A percentile compares a stretch with the other conserved stretches of the same genome.
Evolutionary conservation across 2,113 vertebrate genomes (phyloP).

Genomic region (Lagopus muta): DNA sequence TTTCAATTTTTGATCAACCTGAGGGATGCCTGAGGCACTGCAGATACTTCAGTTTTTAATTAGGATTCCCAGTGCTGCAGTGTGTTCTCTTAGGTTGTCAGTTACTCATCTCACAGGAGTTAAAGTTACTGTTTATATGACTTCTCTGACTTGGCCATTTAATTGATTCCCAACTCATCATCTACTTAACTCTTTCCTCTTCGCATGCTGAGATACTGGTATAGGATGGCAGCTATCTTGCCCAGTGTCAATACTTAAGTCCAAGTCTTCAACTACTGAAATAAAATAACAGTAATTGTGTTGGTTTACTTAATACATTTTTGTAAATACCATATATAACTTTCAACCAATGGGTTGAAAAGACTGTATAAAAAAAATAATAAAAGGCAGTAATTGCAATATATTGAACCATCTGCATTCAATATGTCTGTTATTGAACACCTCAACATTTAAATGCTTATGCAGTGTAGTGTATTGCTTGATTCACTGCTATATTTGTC

Average conservation of each 20-base stretch:
- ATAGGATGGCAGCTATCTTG: background rate
- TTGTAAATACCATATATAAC: background rate
- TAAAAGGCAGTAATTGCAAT: too few relatives aligned
- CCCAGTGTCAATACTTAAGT: background rate
- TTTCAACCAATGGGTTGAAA: background rate
- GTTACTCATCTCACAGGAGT: slow-evolving; percentile 10
- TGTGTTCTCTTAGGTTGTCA: slow-evolving; percentile 28
- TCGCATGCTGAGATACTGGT: background rate
- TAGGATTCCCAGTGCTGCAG: slow-evolving; percentile 32
- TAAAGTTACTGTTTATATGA: slow-evolving; percentile 24
- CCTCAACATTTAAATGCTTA: background rate
- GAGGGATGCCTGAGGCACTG: slow-evolving; percentile 37
- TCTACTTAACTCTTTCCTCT: slow-evolving; percentile 19
- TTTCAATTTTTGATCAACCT: slow-evolving; percentile 38
- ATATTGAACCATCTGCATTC: background rate
- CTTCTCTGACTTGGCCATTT: slow-evolving; percentile 34
- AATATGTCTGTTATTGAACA: background rate
- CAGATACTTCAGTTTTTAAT: slow-evolving; percentile 52
- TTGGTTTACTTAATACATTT: background rate
- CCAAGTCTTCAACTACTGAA: background rate
- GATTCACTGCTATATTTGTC: background rate
- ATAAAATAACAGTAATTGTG: background rate
- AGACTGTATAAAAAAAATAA: too few relatives aligned
- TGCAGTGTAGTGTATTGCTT: background rate
- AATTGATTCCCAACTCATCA: slow-evolving; percentile 46